Evolutionary conservation across 2,113 vertebrate species (phyloP), one percentile per base, ranked within the genome.

Genomic region (Gymnogyps californianus): DNA sequence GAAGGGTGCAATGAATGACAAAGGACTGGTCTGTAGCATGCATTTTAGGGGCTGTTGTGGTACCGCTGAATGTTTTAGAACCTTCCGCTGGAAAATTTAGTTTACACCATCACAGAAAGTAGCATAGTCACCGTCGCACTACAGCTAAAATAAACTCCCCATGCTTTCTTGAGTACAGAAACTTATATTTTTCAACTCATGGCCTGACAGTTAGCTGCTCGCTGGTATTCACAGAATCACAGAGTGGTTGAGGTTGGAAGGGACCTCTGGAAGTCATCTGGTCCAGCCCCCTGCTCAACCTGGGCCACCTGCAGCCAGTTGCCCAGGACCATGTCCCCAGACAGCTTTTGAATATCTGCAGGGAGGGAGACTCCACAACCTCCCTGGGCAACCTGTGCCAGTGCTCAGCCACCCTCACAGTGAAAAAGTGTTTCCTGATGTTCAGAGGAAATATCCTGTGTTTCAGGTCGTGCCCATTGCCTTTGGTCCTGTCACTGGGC

Each of bases 291-390:
- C 28, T 70, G 22, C 49, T 66, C 70, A 47, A 6, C 3, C 11
- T 74, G 24, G 7, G 17, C 13, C 29, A 81, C 24, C 32, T 46
- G 57, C 13, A 71, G 66, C 13, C 76, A 9, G 4, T 7, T 70
- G 25, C 7, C 38, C 38, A 83, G 44, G 22, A 46, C 3, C 2
- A 16, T 0, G 4, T 3, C 5, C 10, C 5, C 10, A 70, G 9
- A 17, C 9, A 1, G 4, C 12, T 36, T 80, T 47, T 44, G 9
- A 31, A 0, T 11, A 47, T 36, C 44, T 70, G 36, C 34, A 32
- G 18, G 14, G 62, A 34, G 0, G 4, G 14, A 79, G 19, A 76
- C 3, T 13, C 16, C 22, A 71, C 15, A 72, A 32, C 22, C 0
- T 2, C 26, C 2, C 32, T 16, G 9, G 22, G 15, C 25, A 82